phyloP scores from a whole-genome alignment of 2,797 vertebrate species.

The Bradypodion pumilum region DNA sequence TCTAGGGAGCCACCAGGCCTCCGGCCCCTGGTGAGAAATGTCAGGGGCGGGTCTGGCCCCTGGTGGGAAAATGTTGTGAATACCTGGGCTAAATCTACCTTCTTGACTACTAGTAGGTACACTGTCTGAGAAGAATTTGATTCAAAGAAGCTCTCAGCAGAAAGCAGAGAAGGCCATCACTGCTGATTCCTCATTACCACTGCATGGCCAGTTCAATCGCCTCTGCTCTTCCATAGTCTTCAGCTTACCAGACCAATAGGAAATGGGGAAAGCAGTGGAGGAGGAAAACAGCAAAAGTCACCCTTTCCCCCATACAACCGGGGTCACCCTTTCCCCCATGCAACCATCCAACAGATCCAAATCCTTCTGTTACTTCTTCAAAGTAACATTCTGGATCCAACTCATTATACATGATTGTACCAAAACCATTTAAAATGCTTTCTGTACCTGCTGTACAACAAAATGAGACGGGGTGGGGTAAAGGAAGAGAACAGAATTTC shows the following conservation, averaged over 20 bases:
- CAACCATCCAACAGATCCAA: not conserved
- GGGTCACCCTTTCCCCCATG: not conserved
- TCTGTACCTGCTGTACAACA: conserved; percentile 44
- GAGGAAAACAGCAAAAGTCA: not conserved
- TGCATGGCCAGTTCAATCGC: not conserved
- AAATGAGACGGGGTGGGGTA: too few species aligned
- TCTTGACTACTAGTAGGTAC: not conserved
- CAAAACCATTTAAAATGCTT: conserved; percentile 65
- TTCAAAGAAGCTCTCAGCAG: not conserved
- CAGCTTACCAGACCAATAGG: not conserved
- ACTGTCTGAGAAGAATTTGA: not conserved
- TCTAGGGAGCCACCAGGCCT: too few species aligned
- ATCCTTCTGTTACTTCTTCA: not conserved
- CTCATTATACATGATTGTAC: conserved; percentile 59
- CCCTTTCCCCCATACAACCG: too few species aligned
- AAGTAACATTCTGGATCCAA: not conserved
- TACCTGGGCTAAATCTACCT: not conserved
- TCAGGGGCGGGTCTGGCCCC: too few species aligned
- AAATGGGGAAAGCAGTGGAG: not conserved
- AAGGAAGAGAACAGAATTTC: not conserved
- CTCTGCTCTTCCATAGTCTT: not conserved
- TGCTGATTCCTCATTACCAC: not conserved
- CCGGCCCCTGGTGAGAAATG: too few species aligned
- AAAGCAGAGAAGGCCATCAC: not conserved
- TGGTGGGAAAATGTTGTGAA: too few species aligned